These are phyloP conservation scores for Riparia riparia DNA, from an alignment of 2,113 vertebrate species.

Conservation along the genomic window DNA sequence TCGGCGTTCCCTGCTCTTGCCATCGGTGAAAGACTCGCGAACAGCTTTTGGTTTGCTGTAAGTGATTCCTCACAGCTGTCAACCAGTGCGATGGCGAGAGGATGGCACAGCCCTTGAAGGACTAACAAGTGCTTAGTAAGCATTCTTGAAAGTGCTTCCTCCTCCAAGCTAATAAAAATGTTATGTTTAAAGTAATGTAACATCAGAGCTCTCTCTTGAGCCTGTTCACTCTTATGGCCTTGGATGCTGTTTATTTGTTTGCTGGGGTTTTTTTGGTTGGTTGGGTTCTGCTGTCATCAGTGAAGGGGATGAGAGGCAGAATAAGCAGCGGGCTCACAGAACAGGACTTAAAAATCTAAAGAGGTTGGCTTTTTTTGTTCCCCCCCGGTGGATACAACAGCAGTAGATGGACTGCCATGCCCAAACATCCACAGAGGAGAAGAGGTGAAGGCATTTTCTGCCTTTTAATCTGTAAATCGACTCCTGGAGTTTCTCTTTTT, in stretches of 20 bases:
- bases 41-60: neutral
- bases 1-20: neutral
- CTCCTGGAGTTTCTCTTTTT: neutral
- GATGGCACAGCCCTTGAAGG: neutral
- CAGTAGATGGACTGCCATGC: neutral
- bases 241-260: neutral
- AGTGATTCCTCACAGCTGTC: neutral
- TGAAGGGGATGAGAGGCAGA: neutral
- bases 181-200: neutral
- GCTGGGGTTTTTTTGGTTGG: neutral
- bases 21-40: neutral
- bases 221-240: neutral
- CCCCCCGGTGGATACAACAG: neutral
- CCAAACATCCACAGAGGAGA: neutral
- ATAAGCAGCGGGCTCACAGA: neutral
- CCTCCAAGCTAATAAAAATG: neutral
- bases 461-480: fast-evolving
- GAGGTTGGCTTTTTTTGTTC: neutral
- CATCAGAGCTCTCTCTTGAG: neutral
- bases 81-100: neutral
- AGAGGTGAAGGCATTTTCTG: neutral
- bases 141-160: neutral
- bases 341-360: neutral
- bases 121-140: neutral
- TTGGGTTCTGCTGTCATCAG: neutral